phyloP scores from a whole-genome alignment of 1,140 invertebrate genomes.

The Episyrphus balteatus region DNA sequence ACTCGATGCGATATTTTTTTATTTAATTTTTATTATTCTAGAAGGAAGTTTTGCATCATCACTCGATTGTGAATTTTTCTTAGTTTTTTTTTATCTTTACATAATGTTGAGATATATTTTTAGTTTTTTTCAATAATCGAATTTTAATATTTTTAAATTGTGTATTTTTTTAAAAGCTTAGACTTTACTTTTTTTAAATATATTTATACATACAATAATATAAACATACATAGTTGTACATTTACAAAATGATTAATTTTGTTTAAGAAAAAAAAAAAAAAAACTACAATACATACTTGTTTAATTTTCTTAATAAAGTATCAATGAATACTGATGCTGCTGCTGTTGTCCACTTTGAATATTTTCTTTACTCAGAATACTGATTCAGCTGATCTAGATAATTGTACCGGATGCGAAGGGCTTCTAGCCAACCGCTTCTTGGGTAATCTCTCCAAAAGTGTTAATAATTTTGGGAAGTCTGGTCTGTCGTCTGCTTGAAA shows the following conservation, averaged over 20 bases:
- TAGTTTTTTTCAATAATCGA: no score
- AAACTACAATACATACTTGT: no score
- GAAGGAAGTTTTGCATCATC: neutral
- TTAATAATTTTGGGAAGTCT: slow-evolving; percentile 76
- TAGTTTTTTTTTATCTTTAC: no score
- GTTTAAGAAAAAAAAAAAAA: no score
- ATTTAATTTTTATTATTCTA: no score
- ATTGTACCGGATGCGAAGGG: slow-evolving; percentile 92
- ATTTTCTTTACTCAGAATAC: slow-evolving; percentile 52
- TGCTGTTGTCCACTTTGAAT: neutral
- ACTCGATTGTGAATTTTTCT: neutral
- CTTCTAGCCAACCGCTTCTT: slow-evolving; percentile 89
- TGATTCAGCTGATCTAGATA: slow-evolving; percentile 84
- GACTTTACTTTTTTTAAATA: neutral
- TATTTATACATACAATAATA: neutral
- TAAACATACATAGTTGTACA: neutral
- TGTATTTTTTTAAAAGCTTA: neutral
- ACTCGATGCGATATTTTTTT: no score
- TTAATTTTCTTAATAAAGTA: no score
- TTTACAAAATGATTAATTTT: neutral
- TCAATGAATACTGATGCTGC: neutral
- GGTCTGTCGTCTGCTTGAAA: slow-evolving; percentile 73
- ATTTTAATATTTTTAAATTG: no score
- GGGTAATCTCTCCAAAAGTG: slow-evolving; percentile 79
- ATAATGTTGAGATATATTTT: no score